A percentile compares a stretch with the other conserved stretches of the same genome.
phyloP scores from a whole-genome alignment of 2,888 invertebrate genomes.

The Cryptus armator region DNA sequence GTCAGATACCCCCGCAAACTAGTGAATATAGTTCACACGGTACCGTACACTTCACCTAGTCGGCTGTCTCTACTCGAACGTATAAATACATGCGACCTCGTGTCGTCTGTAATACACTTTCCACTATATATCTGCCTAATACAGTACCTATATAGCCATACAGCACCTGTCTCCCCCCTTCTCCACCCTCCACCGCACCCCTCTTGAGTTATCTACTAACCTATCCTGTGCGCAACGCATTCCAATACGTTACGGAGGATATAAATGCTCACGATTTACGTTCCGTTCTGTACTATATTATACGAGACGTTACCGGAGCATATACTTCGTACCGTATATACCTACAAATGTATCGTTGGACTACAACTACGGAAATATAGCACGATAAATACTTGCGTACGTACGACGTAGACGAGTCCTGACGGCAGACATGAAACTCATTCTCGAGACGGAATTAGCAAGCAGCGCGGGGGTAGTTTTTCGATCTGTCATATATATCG shows the following conservation, averaged over 20 bases:
- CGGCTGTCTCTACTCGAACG: conserved; percentile 56
- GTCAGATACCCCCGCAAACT: conserved; percentile 18
- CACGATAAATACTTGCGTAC: not conserved
- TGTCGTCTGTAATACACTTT: conserved; percentile 63
- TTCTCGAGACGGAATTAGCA: not conserved
- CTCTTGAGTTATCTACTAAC: conserved; percentile 58
- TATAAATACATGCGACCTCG: conserved; percentile 65
- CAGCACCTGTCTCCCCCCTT: conserved; percentile 37
- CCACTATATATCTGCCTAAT: not conserved
- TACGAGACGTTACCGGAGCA: conserved; percentile 2
- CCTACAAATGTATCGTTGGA: not conserved
- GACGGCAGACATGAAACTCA: not conserved
- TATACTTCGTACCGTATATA: not conserved
- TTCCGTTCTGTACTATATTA: conserved; percentile 7
- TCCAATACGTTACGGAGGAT: conserved; percentile 54
- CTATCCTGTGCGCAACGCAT: conserved; percentile 26
- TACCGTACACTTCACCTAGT: conserved; percentile 40
- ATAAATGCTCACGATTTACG: conserved; percentile 32
- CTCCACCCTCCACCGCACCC: too few species aligned
- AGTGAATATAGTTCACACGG: not conserved
- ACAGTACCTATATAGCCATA: conserved; percentile 35
- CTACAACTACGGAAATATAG: conserved; percentile 1
- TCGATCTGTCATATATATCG: too few species aligned
- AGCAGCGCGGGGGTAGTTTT: too few species aligned
- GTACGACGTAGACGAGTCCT: not conserved